Evolutionary conservation across 1,140 invertebrate genomes (phyloP), one percentile per base, ranked within the genome.

Genomic region (Drosophila subpulchrella): DNA sequence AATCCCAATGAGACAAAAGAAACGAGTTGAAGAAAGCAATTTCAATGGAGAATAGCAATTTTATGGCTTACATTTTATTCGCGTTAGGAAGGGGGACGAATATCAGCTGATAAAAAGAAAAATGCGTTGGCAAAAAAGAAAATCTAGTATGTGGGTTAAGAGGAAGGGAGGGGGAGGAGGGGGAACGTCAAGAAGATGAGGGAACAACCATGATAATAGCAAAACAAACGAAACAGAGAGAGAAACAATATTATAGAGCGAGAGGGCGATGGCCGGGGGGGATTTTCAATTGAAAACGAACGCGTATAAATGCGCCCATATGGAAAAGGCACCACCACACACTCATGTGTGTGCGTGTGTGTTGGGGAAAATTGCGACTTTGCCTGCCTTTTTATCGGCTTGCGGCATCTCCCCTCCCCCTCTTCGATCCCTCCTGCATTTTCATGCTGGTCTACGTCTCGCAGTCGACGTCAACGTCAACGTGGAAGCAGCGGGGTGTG

Each of bases 261-360:
- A 61, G 56, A 46, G 54, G 54, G 15, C 34, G 12, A 58, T 27
- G 73, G 74, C 44, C 51, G 59, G 47, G 65, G 62, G 62, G 67
- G 74, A 75, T 78, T 85, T 77, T 88, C 75, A 86, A 86, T 82
- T 82, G 83, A 82, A 88, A 86, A 82, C 54, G 78, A 85, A 84
- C 79, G 81, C 77, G 81, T 86, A 81, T 82, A 82, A 88, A 86
- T 86, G 83, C 58, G 66, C 83, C 83, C 82, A 86, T 88, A 88
- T 88, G 83, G 81, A 84, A 83, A 84, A 84, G 68, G 66, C 72
- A 59, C 42, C 42, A 61, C 61, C 75, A 73, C 42, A 68, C 50
- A 34, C 39, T 10, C 36, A 24, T n/a, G 2, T 10, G 34, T n/a
- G 24, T 15, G 42, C 20, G 41, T 17, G 15, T 42, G 15, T 20